Base-by-base conservation (phyloP, 2,888 invertebrate species). In the Orchesella flavescens region DNA sequence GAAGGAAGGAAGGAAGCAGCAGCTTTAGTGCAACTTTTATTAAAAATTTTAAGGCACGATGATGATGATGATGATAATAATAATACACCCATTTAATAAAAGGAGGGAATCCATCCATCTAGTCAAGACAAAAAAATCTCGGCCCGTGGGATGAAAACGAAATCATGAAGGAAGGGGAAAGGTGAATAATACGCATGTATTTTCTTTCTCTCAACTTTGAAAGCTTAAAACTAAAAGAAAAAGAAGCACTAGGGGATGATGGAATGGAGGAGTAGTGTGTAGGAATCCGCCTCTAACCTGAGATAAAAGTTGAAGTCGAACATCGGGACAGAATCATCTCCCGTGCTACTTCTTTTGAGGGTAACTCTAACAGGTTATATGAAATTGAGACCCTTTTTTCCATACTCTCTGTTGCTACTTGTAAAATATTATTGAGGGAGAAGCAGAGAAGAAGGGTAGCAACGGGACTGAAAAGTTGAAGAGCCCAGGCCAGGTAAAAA, bases 231-330 rank as follows among this genome's bases (percentile, higher is more conserved):
- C 53, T n/a, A 21, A 9, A 24, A 13, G 63, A 1, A n/a, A n/a
- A 15, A 65, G 65, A 49, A 24, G 63, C 21, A 5, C 4, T 13
- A 23, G 12, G 5, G 7, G 23, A 21, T 61, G 61, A 21, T 57
- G 76, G 21, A 34, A 55, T 61, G 21, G 49, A 46, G 57, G 24
- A 43, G 66, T 55, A 17, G 12, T 79, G 73, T 65, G 72, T 72
- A 80, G 68, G 68, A 72, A 65, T 79, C 72, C 79, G 63, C 79
- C 72, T 72, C 55, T 69, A 81, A 68, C 81, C 69, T 81, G 80
- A 79, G 55, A 61, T 34, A 4, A 43, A 49, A 17, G 19, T 19
- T 66, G 34, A 49, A 34, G 13, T 19, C 5, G 21, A 24, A n/a
- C n/a, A n/a, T n/a, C n/a, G n/a, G n/a, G n/a, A n/a, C n/a, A n/a